Conservation (phyloP, 2,888 invertebrate species). For the Rhagonycha fulva region DNA sequence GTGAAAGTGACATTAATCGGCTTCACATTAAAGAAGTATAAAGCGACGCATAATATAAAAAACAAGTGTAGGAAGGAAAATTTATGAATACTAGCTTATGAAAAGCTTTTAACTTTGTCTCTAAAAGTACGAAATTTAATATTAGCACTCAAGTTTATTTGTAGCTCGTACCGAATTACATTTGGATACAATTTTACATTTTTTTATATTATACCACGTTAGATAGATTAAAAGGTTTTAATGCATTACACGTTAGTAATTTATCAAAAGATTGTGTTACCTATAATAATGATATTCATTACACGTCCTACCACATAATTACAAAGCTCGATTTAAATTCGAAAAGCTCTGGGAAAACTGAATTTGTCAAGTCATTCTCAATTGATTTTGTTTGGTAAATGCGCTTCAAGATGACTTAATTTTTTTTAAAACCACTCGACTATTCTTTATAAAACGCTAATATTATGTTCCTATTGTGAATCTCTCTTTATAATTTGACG, state of each 20-base stretch:
- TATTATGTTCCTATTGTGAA: constrained; percentile 24
- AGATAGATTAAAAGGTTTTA: constrained; percentile 11
- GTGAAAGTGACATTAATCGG: not conserved
- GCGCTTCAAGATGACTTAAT: not conserved
- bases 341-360: not conserved
- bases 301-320: constrained; percentile 1
- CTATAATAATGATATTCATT: constrained; percentile 1
- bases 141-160: constrained; percentile 9
- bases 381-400: not conserved
- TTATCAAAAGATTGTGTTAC: constrained; percentile 16
- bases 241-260: constrained; percentile 17
- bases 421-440: constrained; percentile 10
- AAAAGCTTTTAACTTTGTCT: constrained; percentile 23
- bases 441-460: not conserved
- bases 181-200: not conserved
- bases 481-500: constrained; percentile 23
- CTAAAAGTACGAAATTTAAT: constrained; percentile 21
- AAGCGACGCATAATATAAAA: constrained; percentile 1
- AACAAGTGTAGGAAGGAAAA: constrained; percentile 7
- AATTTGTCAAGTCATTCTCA: not conserved
- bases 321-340: constrained; percentile 10
- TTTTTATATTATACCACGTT: not conserved
- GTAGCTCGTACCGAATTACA: not conserved
- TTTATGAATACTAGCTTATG: constrained; percentile 23
- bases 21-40: constrained; percentile 1